These are phyloP conservation scores for Xanthorhoe spadicearia DNA, from an alignment of 2,888 invertebrate genomes.

Conservation along the genomic window DNA sequence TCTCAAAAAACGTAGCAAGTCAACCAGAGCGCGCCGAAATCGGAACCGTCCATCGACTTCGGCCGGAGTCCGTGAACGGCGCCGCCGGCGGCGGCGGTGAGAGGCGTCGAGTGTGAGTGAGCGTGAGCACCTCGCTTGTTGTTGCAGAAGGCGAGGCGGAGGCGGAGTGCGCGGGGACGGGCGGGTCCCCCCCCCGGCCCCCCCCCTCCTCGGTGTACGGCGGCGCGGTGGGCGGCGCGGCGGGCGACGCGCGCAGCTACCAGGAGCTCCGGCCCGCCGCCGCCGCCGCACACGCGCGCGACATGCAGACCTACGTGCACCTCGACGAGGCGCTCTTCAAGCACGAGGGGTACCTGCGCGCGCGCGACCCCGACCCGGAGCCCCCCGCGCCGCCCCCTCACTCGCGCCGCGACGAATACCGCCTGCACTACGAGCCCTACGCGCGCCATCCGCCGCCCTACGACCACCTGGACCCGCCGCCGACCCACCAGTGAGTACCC, in stretches of 20 bases:
- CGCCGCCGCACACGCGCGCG: slow-evolving; percentile 72
- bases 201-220: slow-evolving; percentile 63
- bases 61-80: too few species aligned
- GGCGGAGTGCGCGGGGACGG: slow-evolving; percentile 60
- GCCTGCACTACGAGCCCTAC: slow-evolving; percentile 72
- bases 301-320: slow-evolving; percentile 79
- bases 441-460: slow-evolving; percentile 59
- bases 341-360: slow-evolving; percentile 68
- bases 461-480: slow-evolving; percentile 68
- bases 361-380: slow-evolving; percentile 64
- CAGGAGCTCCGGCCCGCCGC: slow-evolving; percentile 75
- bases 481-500: slow-evolving; percentile 56
- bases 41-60: too few species aligned
- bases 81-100: not conserved
- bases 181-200: slow-evolving; percentile 59
- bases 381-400: slow-evolving; percentile 65
- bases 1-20: not conserved
- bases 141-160: slow-evolving; percentile 71
- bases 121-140: slow-evolving; percentile 52
- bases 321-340: slow-evolving; percentile 69
- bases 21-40: too few species aligned
- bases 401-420: slow-evolving; percentile 68
- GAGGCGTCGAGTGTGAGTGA: slow-evolving; percentile 11
- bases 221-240: slow-evolving; percentile 63
- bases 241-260: slow-evolving; percentile 79